phyloP scores from a whole-genome alignment of 64 coral and sea anemone species.

The Pocillopora damicornis region DNA sequence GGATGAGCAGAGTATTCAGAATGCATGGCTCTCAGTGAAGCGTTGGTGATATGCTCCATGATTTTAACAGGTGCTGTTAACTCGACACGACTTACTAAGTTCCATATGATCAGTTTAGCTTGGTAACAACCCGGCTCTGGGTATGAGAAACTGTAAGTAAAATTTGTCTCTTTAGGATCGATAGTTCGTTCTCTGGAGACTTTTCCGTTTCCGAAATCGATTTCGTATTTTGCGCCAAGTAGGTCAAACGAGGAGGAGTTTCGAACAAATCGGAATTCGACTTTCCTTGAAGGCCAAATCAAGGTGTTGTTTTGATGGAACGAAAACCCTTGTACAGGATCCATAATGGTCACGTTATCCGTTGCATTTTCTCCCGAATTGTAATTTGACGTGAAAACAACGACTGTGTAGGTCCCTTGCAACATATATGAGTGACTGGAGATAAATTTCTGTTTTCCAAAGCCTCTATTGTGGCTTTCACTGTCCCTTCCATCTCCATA shows the following conservation, averaged over 20 bases:
- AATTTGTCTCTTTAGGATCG: conserved; percentile 18
- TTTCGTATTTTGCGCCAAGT: conserved; percentile 39
- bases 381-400: not conserved
- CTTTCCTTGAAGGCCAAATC: conserved; percentile 47
- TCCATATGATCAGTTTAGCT: conserved; percentile 43
- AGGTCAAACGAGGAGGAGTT: not conserved
- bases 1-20: conserved; percentile 31
- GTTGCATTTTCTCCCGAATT: not conserved
- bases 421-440: not conserved
- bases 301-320: conserved; percentile 7
- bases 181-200: conserved; percentile 16
- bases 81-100: conserved; percentile 55
- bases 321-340: conserved; percentile 33
- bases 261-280: conserved; percentile 44
- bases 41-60: conserved; percentile 41
- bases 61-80: conserved; percentile 45
- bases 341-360: not conserved
- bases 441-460: conserved; percentile 1
- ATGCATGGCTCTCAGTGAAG: conserved; percentile 28
- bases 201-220: conserved; percentile 57
- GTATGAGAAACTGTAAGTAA: conserved; percentile 43
- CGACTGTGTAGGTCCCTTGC: not conserved
- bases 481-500: conserved; percentile 39
- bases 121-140: conserved; percentile 55
- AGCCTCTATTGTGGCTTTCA: not conserved